Base-by-base conservation (phyloP, 2,888 invertebrate genomes). In the Macrophya alboannulata region DNA sequence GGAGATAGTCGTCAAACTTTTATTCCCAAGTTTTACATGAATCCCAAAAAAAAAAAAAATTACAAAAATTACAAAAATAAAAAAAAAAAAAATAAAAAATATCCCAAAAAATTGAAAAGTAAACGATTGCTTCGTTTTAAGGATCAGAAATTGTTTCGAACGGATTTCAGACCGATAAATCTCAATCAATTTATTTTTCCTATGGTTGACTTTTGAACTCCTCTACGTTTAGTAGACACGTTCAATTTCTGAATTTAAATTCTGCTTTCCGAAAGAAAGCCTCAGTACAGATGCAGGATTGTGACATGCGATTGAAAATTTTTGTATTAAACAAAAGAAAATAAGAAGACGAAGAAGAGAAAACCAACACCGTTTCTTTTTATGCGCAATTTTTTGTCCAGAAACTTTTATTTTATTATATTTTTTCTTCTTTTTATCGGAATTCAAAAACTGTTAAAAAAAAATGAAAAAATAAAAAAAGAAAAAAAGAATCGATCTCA, bases 1-100 rank as follows among this genome's bases (percentile, higher is more conserved):
- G 25, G 68, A 68, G 68, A 68, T 31, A 68, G 68, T 15, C 68
- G 68, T 15, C 25, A 68, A 68, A 68, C 68, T 68, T 68, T 68
- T 68, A 68, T 17, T 37, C 31, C 68, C 31, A 15, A 6, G 55
- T 55, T 55, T 55, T 55, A 55, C 55, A 55, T 55, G n/a, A 8
- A 55, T 55, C n/a, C 6, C 31, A 15, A 68, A 68, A 25, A 68
- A 21, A n/a, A n/a, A n/a, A n/a, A n/a, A n/a, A n/a, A n/a, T n/a
- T n/a, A 10, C 25, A 15, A 68, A 25, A 8, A 31, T 31, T 9
- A 37, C 21, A 68, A 15, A 15, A 15, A 12, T 2, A 31, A 12
- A 65, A 15, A 65, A 25, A 25, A 15, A 48, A 51, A 25, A 65
- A 31, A 1, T 0, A 68, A 68, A 37, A 6, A 55, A 6, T 0